phyloP scores from a whole-genome alignment of 2,797 vertebrate species.

The Kryptopterus vitreolus region DNA sequence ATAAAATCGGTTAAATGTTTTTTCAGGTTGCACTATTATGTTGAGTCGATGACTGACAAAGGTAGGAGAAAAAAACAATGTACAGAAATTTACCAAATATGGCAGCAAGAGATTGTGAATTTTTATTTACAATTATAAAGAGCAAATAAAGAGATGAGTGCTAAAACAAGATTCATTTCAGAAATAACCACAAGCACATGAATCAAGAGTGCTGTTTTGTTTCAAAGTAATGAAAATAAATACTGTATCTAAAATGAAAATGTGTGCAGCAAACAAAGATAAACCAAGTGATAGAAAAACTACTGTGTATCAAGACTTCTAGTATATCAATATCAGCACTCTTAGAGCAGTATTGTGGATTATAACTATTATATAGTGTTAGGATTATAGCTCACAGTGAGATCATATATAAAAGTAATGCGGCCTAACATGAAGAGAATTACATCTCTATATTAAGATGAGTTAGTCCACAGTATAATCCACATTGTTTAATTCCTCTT shows the following conservation, averaged over 20 bases:
- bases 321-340: no score
- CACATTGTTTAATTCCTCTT: neutral
- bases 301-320: no score
- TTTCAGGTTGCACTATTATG: slow-evolving; percentile 61
- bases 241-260: no score
- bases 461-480: neutral
- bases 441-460: neutral
- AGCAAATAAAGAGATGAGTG: neutral
- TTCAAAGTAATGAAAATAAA: no score
- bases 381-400: neutral
- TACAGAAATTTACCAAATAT: slow-evolving; percentile 61
- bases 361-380: neutral
- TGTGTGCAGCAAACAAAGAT: no score
- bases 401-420: neutral
- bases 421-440: neutral
- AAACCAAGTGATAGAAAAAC: no score
- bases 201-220: no score
- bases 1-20: slow-evolving; percentile 65
- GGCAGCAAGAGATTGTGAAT: slow-evolving; percentile 46
- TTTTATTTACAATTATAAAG: slow-evolving; percentile 47
- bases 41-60: slow-evolving; percentile 42
- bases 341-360: no score
- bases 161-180: neutral
- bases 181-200: no score
- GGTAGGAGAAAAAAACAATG: slow-evolving; percentile 38